A percentile compares a stretch with the other conserved stretches of the same genome.
Evolutionary conservation across 2,797 vertebrate genomes (phyloP).

Genomic region (Potorous gilbertii): DNA sequence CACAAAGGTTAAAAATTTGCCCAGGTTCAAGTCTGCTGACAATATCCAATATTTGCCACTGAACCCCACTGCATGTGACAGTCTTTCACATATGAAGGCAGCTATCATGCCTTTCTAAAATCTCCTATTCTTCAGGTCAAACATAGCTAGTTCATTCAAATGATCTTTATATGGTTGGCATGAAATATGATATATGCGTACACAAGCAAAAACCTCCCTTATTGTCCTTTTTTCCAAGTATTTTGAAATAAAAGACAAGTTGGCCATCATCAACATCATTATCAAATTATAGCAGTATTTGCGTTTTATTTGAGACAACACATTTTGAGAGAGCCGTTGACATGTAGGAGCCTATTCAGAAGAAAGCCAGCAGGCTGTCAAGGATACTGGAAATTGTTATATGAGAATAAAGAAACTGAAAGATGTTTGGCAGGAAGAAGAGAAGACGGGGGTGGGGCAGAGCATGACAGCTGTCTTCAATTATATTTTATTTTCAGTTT

Average conservation of each 20-base stretch:
- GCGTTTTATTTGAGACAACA: not conserved
- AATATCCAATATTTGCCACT: not conserved
- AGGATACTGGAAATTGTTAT: not conserved
- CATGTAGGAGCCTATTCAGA: not conserved
- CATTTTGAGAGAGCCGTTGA: not conserved
- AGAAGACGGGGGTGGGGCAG: not conserved
- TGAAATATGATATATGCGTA: not conserved
- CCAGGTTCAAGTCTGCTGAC: not conserved
- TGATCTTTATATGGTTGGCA: not conserved
- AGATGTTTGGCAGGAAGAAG: not conserved
- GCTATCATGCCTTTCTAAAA: not conserved
- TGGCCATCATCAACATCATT: not conserved
- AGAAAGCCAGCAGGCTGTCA: not conserved
- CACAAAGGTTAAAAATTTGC: not conserved
- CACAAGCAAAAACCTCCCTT: not conserved
- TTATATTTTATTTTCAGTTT: constrained; percentile 77
- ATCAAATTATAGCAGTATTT: not conserved
- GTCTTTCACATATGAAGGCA: not conserved
- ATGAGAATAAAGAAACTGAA: not conserved
- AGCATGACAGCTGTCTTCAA: not conserved
- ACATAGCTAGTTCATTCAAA: not conserved
- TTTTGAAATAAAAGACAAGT: not conserved
- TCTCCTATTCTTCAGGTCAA: not conserved
- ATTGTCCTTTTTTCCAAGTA: not conserved
- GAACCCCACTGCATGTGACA: not conserved